Base-by-base conservation (phyloP, 92 coral and sea anemone genomes). In the Porites cylindrica region DNA sequence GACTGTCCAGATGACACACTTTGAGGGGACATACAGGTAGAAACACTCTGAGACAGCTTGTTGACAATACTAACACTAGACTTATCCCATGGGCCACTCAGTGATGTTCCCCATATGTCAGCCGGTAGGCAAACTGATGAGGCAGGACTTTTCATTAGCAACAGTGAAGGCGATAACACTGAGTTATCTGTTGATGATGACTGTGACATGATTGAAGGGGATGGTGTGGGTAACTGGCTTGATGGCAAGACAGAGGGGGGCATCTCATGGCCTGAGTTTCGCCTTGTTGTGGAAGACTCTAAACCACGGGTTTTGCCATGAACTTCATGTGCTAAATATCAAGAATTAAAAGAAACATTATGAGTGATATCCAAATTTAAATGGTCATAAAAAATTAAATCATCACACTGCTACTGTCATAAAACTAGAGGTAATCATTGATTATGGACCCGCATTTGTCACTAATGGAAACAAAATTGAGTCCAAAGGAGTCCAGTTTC, bases 211-310 rank as follows among this genome's bases (percentile, higher is more conserved):
- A 82, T 19, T 7, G 98, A 96, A 53, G 96, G 94, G 10, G 99
- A 96, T 50, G 98, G 99, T n/a, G 98, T 97, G 3, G 99, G 98
- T 64, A 93, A 83, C 70, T 91, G 88, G 56, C 85, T 56, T 66
- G 78, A 76, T 11, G 80, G 76, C 51, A 79, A 3, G 19, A 47
- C 71, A 62, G 89, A 23, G 24, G 86, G 66, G n/a, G 47, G 47
- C 47, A 82, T 32, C 26, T 90, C 93, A 20, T 83, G 89, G 19
- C 79, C 77, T 47, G 93, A 74, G 54, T 79, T 62, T 13, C 80
- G 78, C 23, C 84, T 88, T 6, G 56, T 24, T 64, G 92, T 70
- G 29, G 80, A 81, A 66, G 70, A 74, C 8, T 89, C 89, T 8
- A 81, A 17, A 20, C 70, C 82, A 24, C 64, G 66, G 3, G 67